These are phyloP conservation scores for Athrips mouffetella DNA, from an alignment of 2,888 invertebrate species.

Conservation along the genomic window DNA sequence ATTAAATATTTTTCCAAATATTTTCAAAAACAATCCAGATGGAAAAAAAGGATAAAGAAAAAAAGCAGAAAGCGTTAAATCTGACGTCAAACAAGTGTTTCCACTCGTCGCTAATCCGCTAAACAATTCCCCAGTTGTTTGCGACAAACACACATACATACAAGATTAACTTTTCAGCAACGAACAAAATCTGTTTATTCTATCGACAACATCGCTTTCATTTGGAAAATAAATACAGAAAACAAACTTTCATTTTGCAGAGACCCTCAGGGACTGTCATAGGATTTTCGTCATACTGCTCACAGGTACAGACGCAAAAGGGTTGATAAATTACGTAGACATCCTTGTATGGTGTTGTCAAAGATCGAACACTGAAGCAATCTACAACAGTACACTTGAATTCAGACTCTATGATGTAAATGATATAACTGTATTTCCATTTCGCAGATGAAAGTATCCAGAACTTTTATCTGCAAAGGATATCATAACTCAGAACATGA, in stretches of 20 bases:
- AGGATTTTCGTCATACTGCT: slow-evolving; percentile 8
- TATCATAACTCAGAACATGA: slow-evolving; percentile 18
- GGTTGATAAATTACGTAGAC: slow-evolving; percentile 7
- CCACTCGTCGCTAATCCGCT: slow-evolving; percentile 24
- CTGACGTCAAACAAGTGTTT: slow-evolving; percentile 21
- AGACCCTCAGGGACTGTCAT: slow-evolving; percentile 4
- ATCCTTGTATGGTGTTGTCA: neutral
- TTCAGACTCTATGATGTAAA: neutral
- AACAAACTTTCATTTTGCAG: slow-evolving; percentile 10
- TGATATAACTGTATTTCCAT: neutral
- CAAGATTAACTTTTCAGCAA: slow-evolving; percentile 27
- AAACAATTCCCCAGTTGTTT: slow-evolving; percentile 22
- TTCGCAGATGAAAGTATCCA: neutral
- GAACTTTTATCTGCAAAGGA: slow-evolving; percentile 17
- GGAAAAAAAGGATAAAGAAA: neutral
- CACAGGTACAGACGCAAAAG: neutral
- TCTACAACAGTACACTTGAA: neutral
- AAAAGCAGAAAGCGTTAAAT: slow-evolving; percentile 14
- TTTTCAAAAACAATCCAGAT: slow-evolving; percentile 1
- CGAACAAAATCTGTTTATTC: slow-evolving; percentile 21
- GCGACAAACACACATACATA: slow-evolving; percentile 22
- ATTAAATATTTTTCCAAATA: neutral
- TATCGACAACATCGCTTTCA: slow-evolving; percentile 26
- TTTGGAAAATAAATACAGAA: slow-evolving; percentile 24
- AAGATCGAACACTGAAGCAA: slow-evolving; percentile 5